Evolutionary conservation across 2,113 vertebrate species (phyloP).

Genomic region (Leptocoma aspasia): DNA sequence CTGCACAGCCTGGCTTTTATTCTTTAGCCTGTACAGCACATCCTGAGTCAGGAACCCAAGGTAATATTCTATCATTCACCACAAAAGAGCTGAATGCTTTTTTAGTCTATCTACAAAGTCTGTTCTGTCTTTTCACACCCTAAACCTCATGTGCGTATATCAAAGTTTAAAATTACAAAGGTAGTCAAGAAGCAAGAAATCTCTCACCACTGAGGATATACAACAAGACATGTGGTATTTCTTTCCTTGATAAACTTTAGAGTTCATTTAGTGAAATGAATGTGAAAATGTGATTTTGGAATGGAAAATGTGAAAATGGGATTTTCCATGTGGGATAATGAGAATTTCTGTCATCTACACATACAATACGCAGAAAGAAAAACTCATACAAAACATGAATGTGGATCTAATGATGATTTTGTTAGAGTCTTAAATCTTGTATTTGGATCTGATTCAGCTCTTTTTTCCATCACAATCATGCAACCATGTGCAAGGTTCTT

Average conservation of each 20-base stretch:
- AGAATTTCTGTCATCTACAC: neutral
- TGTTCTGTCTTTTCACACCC: neutral
- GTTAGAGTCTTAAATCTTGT: neutral
- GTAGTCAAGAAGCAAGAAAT: neutral
- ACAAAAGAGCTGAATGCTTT: neutral
- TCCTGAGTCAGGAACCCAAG: neutral
- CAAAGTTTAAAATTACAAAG: neutral
- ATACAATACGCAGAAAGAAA: neutral
- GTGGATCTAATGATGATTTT: neutral
- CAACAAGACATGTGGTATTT: neutral
- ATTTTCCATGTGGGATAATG: neutral
- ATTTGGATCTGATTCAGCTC: neutral
- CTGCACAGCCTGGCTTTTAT: neutral
- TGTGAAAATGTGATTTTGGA: neutral
- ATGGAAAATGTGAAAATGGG: neutral
- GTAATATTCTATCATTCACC: neutral
- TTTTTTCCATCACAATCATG: neutral
- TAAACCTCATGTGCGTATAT: neutral
- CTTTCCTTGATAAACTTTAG: neutral
- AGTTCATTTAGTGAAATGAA: neutral
- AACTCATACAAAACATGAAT: neutral
- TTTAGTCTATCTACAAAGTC: neutral
- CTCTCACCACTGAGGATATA: neutral
- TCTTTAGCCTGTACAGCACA: neutral
- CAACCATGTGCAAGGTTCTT: neutral